Evolutionary conservation across 2,888 invertebrate species (phyloP).

Genomic region (Tricholauxania praeusta): DNA sequence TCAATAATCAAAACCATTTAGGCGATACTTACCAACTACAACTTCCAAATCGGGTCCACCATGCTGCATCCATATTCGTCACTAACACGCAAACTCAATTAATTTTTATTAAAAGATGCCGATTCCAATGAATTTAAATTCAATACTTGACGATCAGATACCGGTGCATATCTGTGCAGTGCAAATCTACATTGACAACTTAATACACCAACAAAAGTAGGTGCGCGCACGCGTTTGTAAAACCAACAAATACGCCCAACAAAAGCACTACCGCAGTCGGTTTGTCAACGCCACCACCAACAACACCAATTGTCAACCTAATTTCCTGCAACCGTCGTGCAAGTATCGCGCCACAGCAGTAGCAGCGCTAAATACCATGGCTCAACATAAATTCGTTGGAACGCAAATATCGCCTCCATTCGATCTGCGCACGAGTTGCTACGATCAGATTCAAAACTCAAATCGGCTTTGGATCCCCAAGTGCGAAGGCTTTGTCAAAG

Average conservation of each 20-base stretch:
- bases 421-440: conserved; percentile 33
- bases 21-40: neutral
- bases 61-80: conserved; percentile 20
- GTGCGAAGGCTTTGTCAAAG: conserved; percentile 37
- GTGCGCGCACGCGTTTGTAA: conserved; percentile 6
- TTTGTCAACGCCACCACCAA: neutral
- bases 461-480: neutral
- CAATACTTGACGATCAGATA: conserved; percentile 15
- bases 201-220: conserved; percentile 16
- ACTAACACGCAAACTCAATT: conserved; percentile 23
- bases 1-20: conserved; percentile 21
- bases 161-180: conserved; percentile 21
- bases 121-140: neutral
- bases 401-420: conserved; percentile 28
- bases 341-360: conserved; percentile 6
- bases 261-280: too few species aligned
- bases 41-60: neutral
- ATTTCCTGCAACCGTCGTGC: conserved; percentile 7
- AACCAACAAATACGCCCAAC: too few species aligned
- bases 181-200: conserved; percentile 24
- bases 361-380: conserved; percentile 15
- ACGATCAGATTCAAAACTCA: conserved; percentile 18
- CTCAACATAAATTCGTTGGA: conserved; percentile 23
- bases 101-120: conserved; percentile 12
- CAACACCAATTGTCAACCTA: conserved; percentile 34